Base-by-base conservation (phyloP, 2,113 vertebrate genomes). In the Nothobranchius kuhntae region DNA sequence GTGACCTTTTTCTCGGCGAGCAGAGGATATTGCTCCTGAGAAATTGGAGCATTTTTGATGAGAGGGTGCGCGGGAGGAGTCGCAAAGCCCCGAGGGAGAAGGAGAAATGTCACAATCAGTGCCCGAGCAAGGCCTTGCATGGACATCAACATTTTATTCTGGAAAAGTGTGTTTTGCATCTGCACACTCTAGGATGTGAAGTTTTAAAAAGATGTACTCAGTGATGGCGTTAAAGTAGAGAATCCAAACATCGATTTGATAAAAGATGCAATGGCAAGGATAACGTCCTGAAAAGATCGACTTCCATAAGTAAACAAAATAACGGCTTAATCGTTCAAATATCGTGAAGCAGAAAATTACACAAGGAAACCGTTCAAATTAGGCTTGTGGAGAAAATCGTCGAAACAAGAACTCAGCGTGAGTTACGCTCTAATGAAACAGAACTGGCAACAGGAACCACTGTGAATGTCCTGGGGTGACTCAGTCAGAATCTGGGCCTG, bases 41-140 rank as follows among this genome's bases (percentile, higher is more conserved):
- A 81, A 89, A 89, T 75, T 71, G 80, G 77, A 87, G 81, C 78
- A 84, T 89, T 91, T 90, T 79, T 86, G 90, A 87, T 80, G 87
- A 86, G 83, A 84, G 68, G 68, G 78, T 40, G 85, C 56, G 56
- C 46, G 13, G 38, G 74, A 55, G 76, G 68, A n/a, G 61, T 38
- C 62, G 75, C 51, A 68, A 64, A 69, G 73, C 82, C 91, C 83
- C 9, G 52, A 79, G 90, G 87, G 87, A 86, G 80, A 73, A 47
- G 68, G 74, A 83, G 78, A 92, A 93, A 93, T 93, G 91, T 93
- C 92, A 92, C 81, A 79, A 88, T 85, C 83, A 68, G 75, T 82
- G 80, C 71, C 62, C 64, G 81, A 87, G 75, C 74, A 53, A 69
- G 69, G 71, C 67, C 68, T 66, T 77, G 64, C 63, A n/a, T 56